phyloP scores from a whole-genome alignment of 2,888 invertebrate genomes.

The Graphium colonna region DNA sequence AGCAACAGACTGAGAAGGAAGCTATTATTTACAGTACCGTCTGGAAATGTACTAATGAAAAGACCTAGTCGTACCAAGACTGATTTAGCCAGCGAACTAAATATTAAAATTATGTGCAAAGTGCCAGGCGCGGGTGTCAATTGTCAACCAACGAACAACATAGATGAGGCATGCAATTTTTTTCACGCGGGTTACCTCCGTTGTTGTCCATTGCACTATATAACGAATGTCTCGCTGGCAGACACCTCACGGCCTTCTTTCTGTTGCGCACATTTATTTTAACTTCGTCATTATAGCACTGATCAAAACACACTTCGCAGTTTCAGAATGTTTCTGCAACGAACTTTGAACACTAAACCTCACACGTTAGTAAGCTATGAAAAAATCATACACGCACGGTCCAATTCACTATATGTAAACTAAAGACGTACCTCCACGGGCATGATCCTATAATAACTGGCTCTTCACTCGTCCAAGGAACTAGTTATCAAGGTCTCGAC shows the following conservation, averaged over 20 bases:
- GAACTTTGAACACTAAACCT: constrained; percentile 59
- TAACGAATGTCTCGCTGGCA: constrained; percentile 48
- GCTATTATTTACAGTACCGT: constrained; percentile 40
- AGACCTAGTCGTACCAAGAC: constrained; percentile 24
- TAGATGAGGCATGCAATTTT: constrained; percentile 57
- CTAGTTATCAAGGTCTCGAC: constrained; percentile 80
- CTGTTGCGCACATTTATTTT: constrained; percentile 59
- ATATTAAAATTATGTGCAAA: constrained; percentile 50
- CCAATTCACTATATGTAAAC: constrained; percentile 63
- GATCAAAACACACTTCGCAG: constrained; percentile 53
- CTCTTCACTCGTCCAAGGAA: constrained; percentile 73
- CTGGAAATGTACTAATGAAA: constrained; percentile 38
- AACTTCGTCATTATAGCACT: constrained; percentile 58
- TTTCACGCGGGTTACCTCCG: constrained; percentile 70
- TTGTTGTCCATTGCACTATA: constrained; percentile 70
- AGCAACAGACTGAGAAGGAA: constrained; percentile 43
- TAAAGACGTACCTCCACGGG: constrained; percentile 76
- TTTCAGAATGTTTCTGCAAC: constrained; percentile 47
- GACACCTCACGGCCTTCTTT: constrained; percentile 62
- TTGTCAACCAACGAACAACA: constrained; percentile 36
- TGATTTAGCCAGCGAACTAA: constrained; percentile 31
- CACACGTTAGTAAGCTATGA: constrained; percentile 49
- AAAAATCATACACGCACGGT: constrained; percentile 54
- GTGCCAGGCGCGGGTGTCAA: constrained; percentile 54
- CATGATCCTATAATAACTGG: constrained; percentile 78